Conservation (phyloP, 2,113 vertebrate genomes). For the Otocyon megalotis region DNA sequence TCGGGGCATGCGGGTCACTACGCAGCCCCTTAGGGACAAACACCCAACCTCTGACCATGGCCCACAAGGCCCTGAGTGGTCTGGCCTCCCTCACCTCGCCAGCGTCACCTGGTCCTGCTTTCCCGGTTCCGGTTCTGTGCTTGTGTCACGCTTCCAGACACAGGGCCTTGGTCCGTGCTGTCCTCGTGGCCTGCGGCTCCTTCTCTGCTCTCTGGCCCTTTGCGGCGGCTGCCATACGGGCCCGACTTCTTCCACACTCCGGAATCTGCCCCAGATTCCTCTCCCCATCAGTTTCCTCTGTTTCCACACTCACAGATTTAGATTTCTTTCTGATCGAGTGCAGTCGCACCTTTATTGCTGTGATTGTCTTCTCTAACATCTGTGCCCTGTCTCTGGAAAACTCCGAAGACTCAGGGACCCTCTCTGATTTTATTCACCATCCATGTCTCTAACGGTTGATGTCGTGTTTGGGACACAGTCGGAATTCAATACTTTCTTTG, state of each 20-base stretch:
- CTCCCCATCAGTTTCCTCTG: neutral
- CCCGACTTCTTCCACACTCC: neutral
- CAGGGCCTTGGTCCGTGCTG: neutral
- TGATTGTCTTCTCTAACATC: neutral
- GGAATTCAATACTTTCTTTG: neutral
- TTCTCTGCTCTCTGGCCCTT: neutral
- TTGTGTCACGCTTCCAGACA: neutral
- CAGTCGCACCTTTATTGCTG: neutral
- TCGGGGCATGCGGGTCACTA: neutral
- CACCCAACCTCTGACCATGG: neutral
- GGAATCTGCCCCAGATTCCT: neutral
- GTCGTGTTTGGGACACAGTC: neutral
- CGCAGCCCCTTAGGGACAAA: neutral
- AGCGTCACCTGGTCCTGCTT: neutral
- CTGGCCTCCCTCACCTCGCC: neutral
- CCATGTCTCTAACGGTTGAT: neutral
- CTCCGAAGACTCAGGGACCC: neutral
- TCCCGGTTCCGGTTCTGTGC: neutral
- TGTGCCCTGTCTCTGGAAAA: neutral
- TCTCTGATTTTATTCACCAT: neutral
- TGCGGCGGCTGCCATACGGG: neutral
- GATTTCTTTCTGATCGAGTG: slow-evolving; percentile 19
- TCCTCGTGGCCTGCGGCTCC: accelerated
- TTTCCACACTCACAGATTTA: neutral
- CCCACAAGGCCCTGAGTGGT: neutral